Evolutionary conservation across 1,140 invertebrate species (phyloP), one percentile per base, ranked within the genome.

Genomic region (Bombus balteatus): DNA sequence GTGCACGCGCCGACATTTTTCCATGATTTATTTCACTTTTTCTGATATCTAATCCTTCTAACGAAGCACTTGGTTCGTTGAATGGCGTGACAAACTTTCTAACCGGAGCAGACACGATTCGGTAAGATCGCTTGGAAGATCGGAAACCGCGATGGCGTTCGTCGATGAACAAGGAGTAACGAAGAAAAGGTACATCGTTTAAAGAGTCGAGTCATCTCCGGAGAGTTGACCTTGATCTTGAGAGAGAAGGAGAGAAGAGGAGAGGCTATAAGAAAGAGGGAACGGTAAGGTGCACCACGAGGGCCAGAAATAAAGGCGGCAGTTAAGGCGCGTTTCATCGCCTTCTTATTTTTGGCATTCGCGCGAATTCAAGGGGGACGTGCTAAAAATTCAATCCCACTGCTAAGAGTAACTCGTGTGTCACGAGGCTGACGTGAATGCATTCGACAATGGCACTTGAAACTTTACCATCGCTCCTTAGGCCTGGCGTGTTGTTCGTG

Each of bases 161-260:
- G 13, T n/a, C 43, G 32, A 25, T 22, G 77, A 83, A 59, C 81
- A 81, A 84, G 53, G 83, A 74, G 85, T 84, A 87, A 89, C 85
- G 89, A 87, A 90, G 91, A 92, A 94, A 91, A 93, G 92, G 91
- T 90, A 91, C 88, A 86, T 90, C 87, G 90, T 88, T 93, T 93
- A 94, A 94, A 94, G 91, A 94, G 94, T 94, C 94, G 92, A 95
- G 94, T 95, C 94, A 95, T 95, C 94, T 92, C 93, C 87, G 43
- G 76, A 90, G 89, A 89, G 87, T 83, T 94, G 94, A 92, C 94
- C 94, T 94, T 95, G 94, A 95, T 95, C 94, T 95, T 95, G 94
- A 93, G 91, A 91, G 89, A 57, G 41, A 71, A 57, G 32, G 34
- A 59, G 74, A 72, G 74, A 89, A 85, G 43, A 47, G 43, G 43